Conservation (phyloP, 2,888 invertebrate species). For the Agrilus biguttatus region DNA sequence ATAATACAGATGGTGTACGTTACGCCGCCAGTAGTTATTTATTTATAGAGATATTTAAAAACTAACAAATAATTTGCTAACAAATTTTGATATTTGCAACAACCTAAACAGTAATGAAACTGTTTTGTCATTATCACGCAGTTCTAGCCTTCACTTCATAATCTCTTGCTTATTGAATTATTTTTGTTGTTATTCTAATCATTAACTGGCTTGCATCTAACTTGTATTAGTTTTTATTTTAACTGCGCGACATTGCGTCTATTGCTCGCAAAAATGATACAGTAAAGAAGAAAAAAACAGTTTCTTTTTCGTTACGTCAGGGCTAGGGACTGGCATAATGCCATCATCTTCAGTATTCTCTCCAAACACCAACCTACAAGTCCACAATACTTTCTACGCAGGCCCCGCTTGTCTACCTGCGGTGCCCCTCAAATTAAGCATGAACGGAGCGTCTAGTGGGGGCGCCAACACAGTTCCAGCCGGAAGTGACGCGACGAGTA, state of each 20-base stretch:
- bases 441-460: slow-evolving; percentile 18
- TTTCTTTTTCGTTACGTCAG: slow-evolving; percentile 16
- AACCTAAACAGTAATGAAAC: too few relatives aligned
- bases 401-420: slow-evolving; percentile 21
- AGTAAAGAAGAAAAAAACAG: not conserved
- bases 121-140: too few relatives aligned
- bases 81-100: too few relatives aligned
- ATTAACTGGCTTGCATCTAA: not conserved
- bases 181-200: not conserved
- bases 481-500: not conserved
- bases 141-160: not conserved
- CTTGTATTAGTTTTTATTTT: not conserved
- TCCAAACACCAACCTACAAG: slow-evolving; percentile 27
- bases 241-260: slow-evolving; percentile 10
- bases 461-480: slow-evolving; percentile 17
- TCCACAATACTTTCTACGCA: slow-evolving; percentile 34
- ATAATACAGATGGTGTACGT: too few relatives aligned
- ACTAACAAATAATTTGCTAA: too few relatives aligned
- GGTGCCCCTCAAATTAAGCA: slow-evolving; percentile 19
- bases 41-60: too few relatives aligned
- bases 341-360: slow-evolving; percentile 26
- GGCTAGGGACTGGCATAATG: slow-evolving; percentile 28
- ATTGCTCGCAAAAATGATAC: slow-evolving; percentile 2
- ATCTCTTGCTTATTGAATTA: not conserved
- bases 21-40: too few relatives aligned